phyloP scores from a whole-genome alignment of 2,888 invertebrate genomes.

The Tachina lurida region DNA sequence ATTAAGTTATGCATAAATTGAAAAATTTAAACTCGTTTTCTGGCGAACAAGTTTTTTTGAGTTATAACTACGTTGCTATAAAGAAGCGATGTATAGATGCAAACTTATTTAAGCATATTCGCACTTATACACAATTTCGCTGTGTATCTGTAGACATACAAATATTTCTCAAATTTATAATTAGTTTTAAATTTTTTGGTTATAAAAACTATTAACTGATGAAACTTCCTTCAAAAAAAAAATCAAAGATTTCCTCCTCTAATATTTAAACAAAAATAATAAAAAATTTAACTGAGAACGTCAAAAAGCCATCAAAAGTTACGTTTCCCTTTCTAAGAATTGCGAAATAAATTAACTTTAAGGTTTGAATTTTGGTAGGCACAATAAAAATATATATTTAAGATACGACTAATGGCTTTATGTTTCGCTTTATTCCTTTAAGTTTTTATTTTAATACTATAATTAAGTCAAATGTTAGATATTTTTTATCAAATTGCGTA shows the following conservation, averaged over 20 bases:
- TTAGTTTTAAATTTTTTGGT: neutral
- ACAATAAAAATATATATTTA: neutral
- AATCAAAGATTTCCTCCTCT: neutral
- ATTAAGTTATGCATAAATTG: no score
- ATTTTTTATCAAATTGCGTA: neutral
- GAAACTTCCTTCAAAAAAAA: neutral
- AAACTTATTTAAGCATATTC: neutral
- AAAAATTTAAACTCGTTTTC: no score
- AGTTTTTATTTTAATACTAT: neutral
- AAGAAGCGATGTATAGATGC: no score
- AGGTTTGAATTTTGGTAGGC: neutral
- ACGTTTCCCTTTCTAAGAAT: constrained; percentile 37
- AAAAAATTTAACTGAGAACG: neutral
- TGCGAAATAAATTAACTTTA: constrained; percentile 39
- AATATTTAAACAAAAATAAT: neutral
- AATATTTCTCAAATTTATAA: neutral
- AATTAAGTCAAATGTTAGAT: constrained; percentile 10
- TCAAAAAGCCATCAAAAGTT: constrained; percentile 35
- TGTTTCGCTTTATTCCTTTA: neutral
- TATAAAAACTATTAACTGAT: constrained; percentile 50
- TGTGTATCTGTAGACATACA: neutral
- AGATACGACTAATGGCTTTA: neutral
- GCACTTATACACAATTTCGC: neutral
- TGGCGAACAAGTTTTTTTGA: no score
- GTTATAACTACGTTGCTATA: no score